Percentiles rank a stretch among this genome's conserved stretches.
These are phyloP conservation scores for Drosophila repletoides DNA, from an alignment of 1,140 invertebrate species.

Conservation along the genomic window DNA sequence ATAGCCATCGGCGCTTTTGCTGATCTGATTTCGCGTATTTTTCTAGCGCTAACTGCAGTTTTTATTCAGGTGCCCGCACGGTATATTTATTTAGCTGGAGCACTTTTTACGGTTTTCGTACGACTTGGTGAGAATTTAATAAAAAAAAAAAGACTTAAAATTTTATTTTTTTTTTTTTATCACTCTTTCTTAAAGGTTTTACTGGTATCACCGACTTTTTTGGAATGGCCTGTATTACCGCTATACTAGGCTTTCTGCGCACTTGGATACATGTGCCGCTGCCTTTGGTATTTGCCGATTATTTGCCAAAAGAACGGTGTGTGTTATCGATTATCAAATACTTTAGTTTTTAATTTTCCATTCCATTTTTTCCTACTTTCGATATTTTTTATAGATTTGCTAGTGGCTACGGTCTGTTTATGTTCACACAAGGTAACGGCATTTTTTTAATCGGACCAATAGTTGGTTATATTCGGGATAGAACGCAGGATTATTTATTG, in stretches of 20 bases:
- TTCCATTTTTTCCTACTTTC: not conserved
- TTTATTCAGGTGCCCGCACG: slow-evolving; percentile 83
- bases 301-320: slow-evolving; percentile 85
- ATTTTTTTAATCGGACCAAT: slow-evolving; percentile 75
- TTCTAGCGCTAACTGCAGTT: slow-evolving; percentile 83
- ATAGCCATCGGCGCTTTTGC: slow-evolving; percentile 84
- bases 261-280: slow-evolving; percentile 84
- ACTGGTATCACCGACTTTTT: slow-evolving; percentile 63
- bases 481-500: slow-evolving; percentile 68
- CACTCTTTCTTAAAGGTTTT: slow-evolving; percentile 54
- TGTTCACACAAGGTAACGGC: slow-evolving; percentile 84
- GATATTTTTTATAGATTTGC: slow-evolving; percentile 82
- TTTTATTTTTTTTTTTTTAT: not conserved
- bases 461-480: slow-evolving; percentile 76
- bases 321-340: not conserved
- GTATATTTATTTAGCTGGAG: slow-evolving; percentile 83
- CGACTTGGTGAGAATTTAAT: slow-evolving; percentile 82
- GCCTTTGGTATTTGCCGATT: slow-evolving; percentile 85
- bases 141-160: no score
- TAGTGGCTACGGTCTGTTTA: slow-evolving; percentile 86
- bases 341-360: not conserved
- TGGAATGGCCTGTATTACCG: slow-evolving; percentile 83
- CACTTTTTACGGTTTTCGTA: slow-evolving; percentile 83
- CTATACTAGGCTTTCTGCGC: slow-evolving; percentile 84
- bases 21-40: slow-evolving; percentile 83